These are phyloP conservation scores for Lasioglossum morio DNA, from an alignment of 2,888 invertebrate species.

Conservation along the genomic window DNA sequence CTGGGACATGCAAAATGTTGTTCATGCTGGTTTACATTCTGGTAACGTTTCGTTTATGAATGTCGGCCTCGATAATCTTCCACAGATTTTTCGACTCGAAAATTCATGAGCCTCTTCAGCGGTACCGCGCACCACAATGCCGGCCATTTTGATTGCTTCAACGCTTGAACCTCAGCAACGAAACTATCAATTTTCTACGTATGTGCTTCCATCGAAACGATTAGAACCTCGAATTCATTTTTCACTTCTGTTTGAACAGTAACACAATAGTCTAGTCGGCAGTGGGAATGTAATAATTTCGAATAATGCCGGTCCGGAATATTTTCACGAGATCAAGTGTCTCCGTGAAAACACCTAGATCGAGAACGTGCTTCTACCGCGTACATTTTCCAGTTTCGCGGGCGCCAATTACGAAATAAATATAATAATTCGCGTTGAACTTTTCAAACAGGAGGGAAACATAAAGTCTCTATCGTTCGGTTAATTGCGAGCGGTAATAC, in stretches of 20 bases:
- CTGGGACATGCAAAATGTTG: constrained; percentile 25
- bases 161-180: not conserved
- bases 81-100: not conserved
- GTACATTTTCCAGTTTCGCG: not conserved
- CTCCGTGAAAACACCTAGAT: not conserved
- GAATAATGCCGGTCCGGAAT: not conserved
- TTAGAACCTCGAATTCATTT: too few species aligned
- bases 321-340: not conserved
- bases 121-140: not conserved
- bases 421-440: not conserved
- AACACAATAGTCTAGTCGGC: not conserved
- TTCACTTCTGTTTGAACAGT: too few species aligned
- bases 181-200: not conserved
- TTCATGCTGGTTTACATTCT: constrained; percentile 8
- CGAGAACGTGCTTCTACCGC: not conserved
- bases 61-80: not conserved
- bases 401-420: not conserved
- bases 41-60: constrained; percentile 11
- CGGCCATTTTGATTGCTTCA: constrained; percentile 1
- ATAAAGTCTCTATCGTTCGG: not conserved
- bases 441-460: not conserved
- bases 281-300: not conserved
- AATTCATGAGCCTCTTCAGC: not conserved
- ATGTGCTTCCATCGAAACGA: too few species aligned
- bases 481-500: not conserved